Base-by-base conservation (phyloP, 2,113 vertebrate genomes). In the Passer domesticus region DNA sequence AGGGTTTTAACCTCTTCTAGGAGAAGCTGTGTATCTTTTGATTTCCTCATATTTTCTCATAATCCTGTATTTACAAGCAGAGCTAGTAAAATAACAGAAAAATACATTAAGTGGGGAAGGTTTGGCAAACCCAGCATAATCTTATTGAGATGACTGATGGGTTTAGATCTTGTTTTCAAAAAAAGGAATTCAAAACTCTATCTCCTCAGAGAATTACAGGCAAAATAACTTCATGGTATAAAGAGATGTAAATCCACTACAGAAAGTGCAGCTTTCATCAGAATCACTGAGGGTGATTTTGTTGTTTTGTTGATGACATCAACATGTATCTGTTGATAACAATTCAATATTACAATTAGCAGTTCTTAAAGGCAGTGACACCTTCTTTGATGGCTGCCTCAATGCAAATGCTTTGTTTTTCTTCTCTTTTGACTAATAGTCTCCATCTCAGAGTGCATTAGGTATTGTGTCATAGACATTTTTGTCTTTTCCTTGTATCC, bases 31-130 rank as follows among this genome's bases (percentile, higher is more conserved):
- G 0, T 82, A 81, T 84, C 49, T 84, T 89, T 62, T 66, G 72
- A 35, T 92, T 77, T 92, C 72, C 80, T 73, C 22, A 7, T 80
- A 92, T 37, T 93, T 92, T 83, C 80, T 77, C 73, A 27, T 62
- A 91, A 87, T 94, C 74, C 74, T n/a, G 17, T 79, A 56, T 85
- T 94, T 92, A 91, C 84, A 67, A 84, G 66, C 70, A 83, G 39
- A 72, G 41, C 37, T 27, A 64, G 16, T 44, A 56, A 94, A 84
- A 52, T 52, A 91, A 68, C 35, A 75, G 46, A 49, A 87, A 89
- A 94, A 47, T 28, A 83, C 84, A 50, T 85, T 94, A 69, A 60
- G 49, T 41, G 37, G n/a, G 52, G 53, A 82, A 82, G 75, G 35
- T 75, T 84, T 82, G 70, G 66, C 35, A 93, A 87, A 44, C 37